Evolutionary conservation across 2,113 vertebrate genomes (phyloP).

Genomic region (Scytalopus superciliaris): DNA sequence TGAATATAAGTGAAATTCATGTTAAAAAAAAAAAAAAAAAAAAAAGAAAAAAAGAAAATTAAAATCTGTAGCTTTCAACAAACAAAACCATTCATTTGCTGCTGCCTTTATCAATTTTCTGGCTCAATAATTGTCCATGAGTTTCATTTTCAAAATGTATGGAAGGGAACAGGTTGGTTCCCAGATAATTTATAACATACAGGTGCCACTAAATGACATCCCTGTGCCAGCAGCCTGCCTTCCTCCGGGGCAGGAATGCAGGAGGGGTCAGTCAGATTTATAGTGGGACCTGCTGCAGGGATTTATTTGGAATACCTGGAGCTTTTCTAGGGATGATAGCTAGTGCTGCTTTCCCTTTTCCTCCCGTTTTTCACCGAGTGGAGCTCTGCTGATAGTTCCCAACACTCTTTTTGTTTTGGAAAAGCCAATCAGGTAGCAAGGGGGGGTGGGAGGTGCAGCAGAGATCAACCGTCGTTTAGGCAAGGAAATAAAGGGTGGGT

Average conservation of each 20-base stretch:
- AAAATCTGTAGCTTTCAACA: not conserved
- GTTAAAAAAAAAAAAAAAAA: not conserved
- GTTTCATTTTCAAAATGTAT: not conserved
- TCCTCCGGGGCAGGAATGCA: not conserved
- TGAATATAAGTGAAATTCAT: not conserved
- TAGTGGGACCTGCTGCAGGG: not conserved
- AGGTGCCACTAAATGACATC: not conserved
- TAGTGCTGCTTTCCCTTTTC: not conserved
- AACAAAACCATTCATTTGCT: not conserved
- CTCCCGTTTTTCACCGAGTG: not conserved
- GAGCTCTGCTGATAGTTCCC: not conserved
- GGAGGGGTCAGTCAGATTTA: not conserved
- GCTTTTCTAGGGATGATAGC: not conserved
- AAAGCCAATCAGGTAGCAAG: slow-evolving; percentile 34
- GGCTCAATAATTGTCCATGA: not conserved
- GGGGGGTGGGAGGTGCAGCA: not conserved
- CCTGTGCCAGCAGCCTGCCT: not conserved
- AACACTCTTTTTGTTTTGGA: not conserved
- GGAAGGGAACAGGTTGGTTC: not conserved
- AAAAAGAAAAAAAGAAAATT: not conserved
- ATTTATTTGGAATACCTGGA: not conserved
- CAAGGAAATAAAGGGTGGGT: not conserved
- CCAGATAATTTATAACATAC: not conserved
- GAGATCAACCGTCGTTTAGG: not conserved
- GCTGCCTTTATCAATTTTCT: not conserved